Base-by-base conservation (phyloP, 2,888 invertebrate genomes). In the Chrysolina americana region DNA sequence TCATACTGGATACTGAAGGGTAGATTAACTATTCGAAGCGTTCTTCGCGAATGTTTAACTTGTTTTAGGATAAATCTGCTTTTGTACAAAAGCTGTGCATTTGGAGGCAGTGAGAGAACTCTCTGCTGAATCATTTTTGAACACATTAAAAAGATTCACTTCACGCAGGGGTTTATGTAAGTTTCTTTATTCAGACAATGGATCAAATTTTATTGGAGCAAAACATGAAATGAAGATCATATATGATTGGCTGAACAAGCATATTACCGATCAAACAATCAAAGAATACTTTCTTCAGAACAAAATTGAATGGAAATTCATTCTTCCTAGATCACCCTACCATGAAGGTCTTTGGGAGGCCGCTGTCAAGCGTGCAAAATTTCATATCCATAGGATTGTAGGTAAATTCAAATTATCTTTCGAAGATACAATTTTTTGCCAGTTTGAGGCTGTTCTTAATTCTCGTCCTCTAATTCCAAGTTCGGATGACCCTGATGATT, bases 51-150 rank as follows among this genome's bases (percentile, higher is more conserved):
- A 53, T 80, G 76, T 71, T 28, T 76, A 3, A 70, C 23, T 19
- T 80, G 79, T 71, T 79, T 77, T 47, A 65, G 70, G 23, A 68
- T 65, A 15, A 69, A 68, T 17, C 73, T 80, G 79, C 70, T 71
- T 78, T 28, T 17, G 21, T 28, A 78, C 77, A 28, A 78, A 76
- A 48, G 78, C 79, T 19, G 68, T 74, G 15, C 79, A 80, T 59
- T 23, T 78, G n/a, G 77, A 78, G 21, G 64, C 73, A n/a, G 73
- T 78, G 9, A 73, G 70, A 17, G 74, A 79, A 64, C 63, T 77
- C 19, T 70, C 71, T 15, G 73, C 71, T 11, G 70, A 78, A 13
- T 62, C 56, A 17, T 78, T 80, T 70, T 66, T 76, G 48, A 71
- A 71, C 65, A 65, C 71, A n/a, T 19, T 76, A 13, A 78, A 75